These are phyloP conservation scores for Cremastobaeus sp. DNA, from an alignment of 2,888 invertebrate genomes.

Conservation along the genomic window DNA sequence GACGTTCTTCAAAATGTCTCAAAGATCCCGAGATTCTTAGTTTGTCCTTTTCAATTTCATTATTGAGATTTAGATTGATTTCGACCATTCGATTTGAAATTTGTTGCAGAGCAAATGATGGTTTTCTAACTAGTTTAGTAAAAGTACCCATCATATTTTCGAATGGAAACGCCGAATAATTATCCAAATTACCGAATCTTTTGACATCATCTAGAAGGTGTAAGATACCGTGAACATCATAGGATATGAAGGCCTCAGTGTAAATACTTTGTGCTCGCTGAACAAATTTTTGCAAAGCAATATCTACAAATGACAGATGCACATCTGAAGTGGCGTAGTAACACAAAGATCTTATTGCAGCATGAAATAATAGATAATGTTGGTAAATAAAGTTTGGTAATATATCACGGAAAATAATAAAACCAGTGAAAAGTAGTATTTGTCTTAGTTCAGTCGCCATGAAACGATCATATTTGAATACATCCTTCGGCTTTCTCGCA, in stretches of 20 bases:
- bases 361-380: conserved; percentile 22
- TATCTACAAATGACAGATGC: conserved; percentile 22
- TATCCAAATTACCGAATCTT: conserved; percentile 33
- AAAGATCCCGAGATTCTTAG: neutral
- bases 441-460: conserved; percentile 38
- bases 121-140: conserved; percentile 28
- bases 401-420: conserved; percentile 9
- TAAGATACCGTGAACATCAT: conserved; percentile 42
- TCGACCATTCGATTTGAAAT: conserved; percentile 28
- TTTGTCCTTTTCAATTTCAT: too few species aligned
- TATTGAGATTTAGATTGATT: neutral
- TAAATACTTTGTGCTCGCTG: conserved; percentile 4
- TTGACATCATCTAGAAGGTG: conserved; percentile 41
- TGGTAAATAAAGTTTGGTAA: conserved; percentile 6
- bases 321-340: conserved; percentile 13
- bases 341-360: conserved; percentile 19
- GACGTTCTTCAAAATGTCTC: conserved; percentile 4
- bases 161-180: conserved; percentile 36
- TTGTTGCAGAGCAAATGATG: conserved; percentile 27
- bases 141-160: conserved; percentile 45
- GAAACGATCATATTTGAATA: conserved; percentile 8
- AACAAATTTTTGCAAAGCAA: conserved; percentile 24
- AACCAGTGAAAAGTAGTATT: conserved; percentile 19
- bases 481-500: conserved; percentile 15
- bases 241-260: conserved; percentile 26